Base-by-base conservation (phyloP, 1,140 invertebrate genomes). In the Vanessa tameamea region DNA sequence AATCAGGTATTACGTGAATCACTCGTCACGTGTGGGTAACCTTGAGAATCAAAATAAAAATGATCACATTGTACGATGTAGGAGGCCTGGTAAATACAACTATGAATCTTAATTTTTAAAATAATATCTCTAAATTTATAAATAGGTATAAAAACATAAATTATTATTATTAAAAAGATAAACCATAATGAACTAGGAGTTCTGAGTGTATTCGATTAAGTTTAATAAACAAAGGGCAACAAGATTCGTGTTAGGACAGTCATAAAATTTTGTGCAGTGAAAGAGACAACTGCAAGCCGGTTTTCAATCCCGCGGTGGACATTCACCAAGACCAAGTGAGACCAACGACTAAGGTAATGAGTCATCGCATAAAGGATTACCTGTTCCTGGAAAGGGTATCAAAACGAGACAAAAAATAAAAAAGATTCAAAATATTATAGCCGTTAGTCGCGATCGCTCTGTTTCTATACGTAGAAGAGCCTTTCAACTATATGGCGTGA, bases 331-430 rank as follows among this genome's bases (percentile, higher is more conserved):
- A 59, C 20, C 37, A 26, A 15, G 66, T 20, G 53, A 61, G 64
- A 66, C 68, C 63, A 69, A 23, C 71, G 64, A 68, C 64, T 57
- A 23, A 57, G 16, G 53, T 57, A 20, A 48, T 82, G 78, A 82
- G 65, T 82, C 80, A 82, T 70, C 76, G 69, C n/a, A 53, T 55
- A 55, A 65, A 64, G 43, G 78, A 48, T 67, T 53, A 66, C 70
- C 68, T 69, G 81, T 82, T 72, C 81, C 81, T 76, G 75, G 79
- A 73, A 80, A 69, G 78, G 77, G 69, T 77, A 80, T 74, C 78
- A 74, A 78, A 73, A 69, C 50, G 72, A 55, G 55, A 66, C 66
- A 20, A 50, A 69, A 69, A 65, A 72, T 51, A 75, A 76, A 75
- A 72, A 55, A 31, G 59, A 77, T 69, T 68, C 47, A 73, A 64